These are phyloP conservation scores for Scaptomyza graminum DNA, from an alignment of 1,140 invertebrate genomes.

Conservation along the genomic window DNA sequence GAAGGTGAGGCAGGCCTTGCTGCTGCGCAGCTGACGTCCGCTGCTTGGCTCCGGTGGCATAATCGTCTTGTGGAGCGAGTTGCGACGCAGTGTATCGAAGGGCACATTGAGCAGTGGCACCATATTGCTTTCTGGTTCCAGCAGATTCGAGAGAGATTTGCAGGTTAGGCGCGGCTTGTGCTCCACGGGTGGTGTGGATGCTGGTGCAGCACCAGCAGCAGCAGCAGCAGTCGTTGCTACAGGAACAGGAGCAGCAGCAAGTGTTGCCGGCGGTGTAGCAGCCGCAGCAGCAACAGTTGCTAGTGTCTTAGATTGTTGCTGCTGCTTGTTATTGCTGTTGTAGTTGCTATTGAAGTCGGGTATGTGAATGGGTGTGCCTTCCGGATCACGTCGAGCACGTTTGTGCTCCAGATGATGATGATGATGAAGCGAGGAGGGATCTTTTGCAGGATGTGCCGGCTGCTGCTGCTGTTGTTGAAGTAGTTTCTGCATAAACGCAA, in stretches of 20 bases:
- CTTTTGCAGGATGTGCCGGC: constrained; percentile 50
- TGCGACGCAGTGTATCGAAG: constrained; percentile 60
- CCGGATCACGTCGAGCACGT: constrained; percentile 56
- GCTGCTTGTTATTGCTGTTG: neutral
- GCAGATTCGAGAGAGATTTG: constrained; percentile 86
- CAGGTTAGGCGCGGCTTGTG: constrained; percentile 86
- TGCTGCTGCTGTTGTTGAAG: constrained; percentile 61
- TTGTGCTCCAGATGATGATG: constrained; percentile 67
- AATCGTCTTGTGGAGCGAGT: constrained; percentile 40
- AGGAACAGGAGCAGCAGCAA: neutral
- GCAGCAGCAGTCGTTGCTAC: neutral
- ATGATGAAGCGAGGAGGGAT: constrained; percentile 49
- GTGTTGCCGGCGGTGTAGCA: constrained; percentile 10
- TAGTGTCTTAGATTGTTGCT: constrained; percentile 29
- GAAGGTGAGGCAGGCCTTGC: constrained; percentile 65
- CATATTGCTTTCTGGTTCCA: constrained; percentile 84
- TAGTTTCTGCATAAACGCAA: constrained; percentile 88
- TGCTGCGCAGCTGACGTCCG: constrained; percentile 67
- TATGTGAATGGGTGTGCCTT: constrained; percentile 34
- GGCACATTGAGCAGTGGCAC: constrained; percentile 69
- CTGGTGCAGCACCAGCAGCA: constrained; percentile 14
- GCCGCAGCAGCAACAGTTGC: constrained; percentile 16
- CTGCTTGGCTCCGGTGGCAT: constrained; percentile 42
- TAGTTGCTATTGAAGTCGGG: constrained; percentile 39
- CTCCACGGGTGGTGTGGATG: constrained; percentile 56